phyloP scores from a whole-genome alignment of 2,113 vertebrate species.

The Chrysochloris asiatica region DNA sequence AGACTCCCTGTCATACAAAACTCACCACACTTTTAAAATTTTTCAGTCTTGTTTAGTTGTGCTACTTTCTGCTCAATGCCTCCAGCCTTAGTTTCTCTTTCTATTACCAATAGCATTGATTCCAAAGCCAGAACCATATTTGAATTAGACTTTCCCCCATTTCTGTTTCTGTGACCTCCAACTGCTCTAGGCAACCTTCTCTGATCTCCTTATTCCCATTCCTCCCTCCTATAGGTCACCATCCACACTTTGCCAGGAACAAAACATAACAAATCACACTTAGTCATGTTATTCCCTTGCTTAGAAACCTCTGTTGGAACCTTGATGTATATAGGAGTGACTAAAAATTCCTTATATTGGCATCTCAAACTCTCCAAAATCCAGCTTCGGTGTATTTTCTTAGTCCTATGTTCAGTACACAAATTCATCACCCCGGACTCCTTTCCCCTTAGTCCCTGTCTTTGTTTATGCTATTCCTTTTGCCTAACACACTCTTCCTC shows the following conservation, averaged over 20 bases:
- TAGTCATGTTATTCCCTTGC: background rate
- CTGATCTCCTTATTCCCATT: background rate
- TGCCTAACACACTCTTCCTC: background rate
- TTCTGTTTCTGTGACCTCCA: background rate
- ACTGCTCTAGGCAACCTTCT: background rate
- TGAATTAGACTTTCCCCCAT: background rate
- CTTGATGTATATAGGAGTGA: background rate
- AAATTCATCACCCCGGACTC: background rate
- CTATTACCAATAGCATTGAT: background rate
- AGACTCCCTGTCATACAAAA: background rate
- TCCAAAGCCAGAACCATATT: background rate
- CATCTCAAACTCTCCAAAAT: background rate
- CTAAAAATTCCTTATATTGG: background rate
- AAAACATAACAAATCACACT: background rate
- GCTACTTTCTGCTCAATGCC: background rate
- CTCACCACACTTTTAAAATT: background rate
- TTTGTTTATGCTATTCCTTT: background rate
- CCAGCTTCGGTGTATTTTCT: background rate
- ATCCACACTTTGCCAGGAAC: background rate
- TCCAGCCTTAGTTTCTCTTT: background rate
- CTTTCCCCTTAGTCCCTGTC: background rate
- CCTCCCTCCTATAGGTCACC: background rate
- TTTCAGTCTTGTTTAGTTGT: background rate
- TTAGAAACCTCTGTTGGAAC: conserved; percentile 12
- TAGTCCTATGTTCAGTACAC: background rate